Evolutionary conservation across 35 echinoderm and acorn worm genomes (phyloP).

Genomic region (Heliocidaris erythrogramma): DNA sequence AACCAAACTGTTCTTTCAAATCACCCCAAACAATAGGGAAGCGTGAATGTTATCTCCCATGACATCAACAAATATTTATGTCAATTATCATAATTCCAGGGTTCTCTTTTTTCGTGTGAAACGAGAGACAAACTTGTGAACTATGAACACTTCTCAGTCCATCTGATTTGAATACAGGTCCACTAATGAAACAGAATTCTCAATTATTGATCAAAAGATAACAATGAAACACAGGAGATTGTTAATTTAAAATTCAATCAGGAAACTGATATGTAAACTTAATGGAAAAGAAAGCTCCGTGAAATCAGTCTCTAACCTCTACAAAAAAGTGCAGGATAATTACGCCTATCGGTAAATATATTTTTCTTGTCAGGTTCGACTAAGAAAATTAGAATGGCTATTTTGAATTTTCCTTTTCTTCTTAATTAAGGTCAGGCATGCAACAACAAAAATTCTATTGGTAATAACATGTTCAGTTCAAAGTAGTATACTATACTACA

Average conservation of each 20-base stretch:
- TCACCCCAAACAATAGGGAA: not conserved
- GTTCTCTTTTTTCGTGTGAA: not conserved
- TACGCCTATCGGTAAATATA: not conserved
- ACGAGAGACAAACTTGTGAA: not conserved
- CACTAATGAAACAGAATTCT: not conserved
- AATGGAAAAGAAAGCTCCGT: not conserved
- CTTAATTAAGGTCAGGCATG: not conserved
- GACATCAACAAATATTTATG: slow-evolving; percentile 12
- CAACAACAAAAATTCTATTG: not conserved
- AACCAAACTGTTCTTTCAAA: not conserved
- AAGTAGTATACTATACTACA: not conserved
- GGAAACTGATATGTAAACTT: not conserved
- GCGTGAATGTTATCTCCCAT: not conserved
- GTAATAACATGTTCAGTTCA: not conserved
- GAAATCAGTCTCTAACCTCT: not conserved
- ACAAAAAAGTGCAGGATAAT: not conserved
- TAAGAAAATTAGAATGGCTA: not conserved
- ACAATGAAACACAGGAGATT: not conserved
- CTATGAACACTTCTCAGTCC: not conserved
- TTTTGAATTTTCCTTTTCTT: not conserved
- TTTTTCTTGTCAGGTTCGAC: not conserved
- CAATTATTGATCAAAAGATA: slow-evolving; percentile 12
- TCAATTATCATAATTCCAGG: not conserved
- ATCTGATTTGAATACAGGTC: not conserved
- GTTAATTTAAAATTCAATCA: not conserved